A percentile compares a stretch with the other conserved stretches of the same genome.
These are phyloP conservation scores for Ceyx margarethae DNA, from an alignment of 2,113 vertebrate genomes.

Conservation along the genomic window DNA sequence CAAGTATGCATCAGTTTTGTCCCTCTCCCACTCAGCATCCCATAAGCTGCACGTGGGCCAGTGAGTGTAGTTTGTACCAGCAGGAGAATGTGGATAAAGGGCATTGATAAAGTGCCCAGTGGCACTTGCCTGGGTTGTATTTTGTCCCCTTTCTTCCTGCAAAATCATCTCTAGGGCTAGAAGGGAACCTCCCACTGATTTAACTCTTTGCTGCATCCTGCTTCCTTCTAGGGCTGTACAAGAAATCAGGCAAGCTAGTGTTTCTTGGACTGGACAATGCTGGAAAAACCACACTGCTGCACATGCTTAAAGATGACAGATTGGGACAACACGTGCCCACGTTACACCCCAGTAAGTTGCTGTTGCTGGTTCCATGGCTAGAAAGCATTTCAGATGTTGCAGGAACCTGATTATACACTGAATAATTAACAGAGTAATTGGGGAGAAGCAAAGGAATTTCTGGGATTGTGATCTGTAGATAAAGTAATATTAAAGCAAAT, in stretches of 20 bases:
- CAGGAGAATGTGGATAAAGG: background rate
- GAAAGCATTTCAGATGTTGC: background rate
- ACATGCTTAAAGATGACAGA: conserved; percentile 99
- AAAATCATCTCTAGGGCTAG: background rate
- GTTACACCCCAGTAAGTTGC: conserved; percentile 93
- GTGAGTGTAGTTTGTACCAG: background rate
- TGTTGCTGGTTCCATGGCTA: background rate
- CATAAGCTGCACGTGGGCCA: background rate
- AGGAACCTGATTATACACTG: background rate
- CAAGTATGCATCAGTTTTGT: background rate
- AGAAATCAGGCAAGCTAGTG: conserved; percentile 97
- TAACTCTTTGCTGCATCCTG: background rate
- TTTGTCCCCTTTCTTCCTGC: background rate
- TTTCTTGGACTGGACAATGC: conserved; percentile 99
- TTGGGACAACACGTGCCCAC: conserved; percentile 97
- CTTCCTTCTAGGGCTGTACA: conserved; percentile 89
- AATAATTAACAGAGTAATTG: background rate
- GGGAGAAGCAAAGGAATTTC: background rate
- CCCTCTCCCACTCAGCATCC: background rate
- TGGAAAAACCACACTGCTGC: conserved; percentile 96
- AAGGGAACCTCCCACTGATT: background rate
- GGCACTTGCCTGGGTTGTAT: background rate
- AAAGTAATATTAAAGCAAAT: background rate
- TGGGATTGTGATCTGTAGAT: background rate
- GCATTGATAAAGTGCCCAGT: background rate